Percentiles rank a stretch among this genome's conserved stretches.
Evolutionary conservation across 1,140 invertebrate genomes (phyloP).

Genomic region (Drosophila navojoa): DNA sequence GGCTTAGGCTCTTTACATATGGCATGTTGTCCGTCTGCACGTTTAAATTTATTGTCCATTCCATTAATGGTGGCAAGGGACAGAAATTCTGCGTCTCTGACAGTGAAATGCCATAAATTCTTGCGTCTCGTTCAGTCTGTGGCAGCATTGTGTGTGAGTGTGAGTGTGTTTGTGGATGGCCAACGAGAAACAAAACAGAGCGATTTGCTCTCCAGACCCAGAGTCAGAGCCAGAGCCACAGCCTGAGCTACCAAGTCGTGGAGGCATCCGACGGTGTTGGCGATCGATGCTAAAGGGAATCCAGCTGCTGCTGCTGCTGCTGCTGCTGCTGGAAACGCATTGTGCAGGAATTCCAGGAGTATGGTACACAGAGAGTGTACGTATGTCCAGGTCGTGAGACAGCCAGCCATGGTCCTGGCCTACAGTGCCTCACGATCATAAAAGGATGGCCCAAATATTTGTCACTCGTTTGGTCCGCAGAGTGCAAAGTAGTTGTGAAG

Average conservation of each 20-base stretch:
- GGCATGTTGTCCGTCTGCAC: conserved; percentile 78
- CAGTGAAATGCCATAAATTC: conserved; percentile 82
- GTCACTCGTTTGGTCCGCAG: conserved; percentile 27
- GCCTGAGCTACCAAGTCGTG: conserved; percentile 20
- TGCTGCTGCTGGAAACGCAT: conserved; percentile 39
- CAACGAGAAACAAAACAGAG: conserved; percentile 65
- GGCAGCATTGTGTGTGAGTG: conserved; percentile 32
- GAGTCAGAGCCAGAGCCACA: not conserved
- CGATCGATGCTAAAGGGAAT: conserved; percentile 7
- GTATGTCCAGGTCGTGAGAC: conserved; percentile 61
- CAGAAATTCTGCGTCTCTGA: conserved; percentile 79
- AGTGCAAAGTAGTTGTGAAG: conserved; percentile 22
- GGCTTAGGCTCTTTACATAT: conserved; percentile 65
- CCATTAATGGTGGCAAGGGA: conserved; percentile 81
- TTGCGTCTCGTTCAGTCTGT: conserved; percentile 74
- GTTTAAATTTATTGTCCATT: conserved; percentile 82
- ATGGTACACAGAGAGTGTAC: conserved; percentile 37
- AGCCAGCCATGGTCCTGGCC: conserved; percentile 46
- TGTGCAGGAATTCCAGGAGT: conserved; percentile 70
- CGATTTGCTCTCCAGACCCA: conserved; percentile 55
- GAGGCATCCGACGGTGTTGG: conserved; percentile 31
- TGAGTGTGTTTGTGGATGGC: conserved; percentile 34
- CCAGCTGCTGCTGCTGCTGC: conserved; percentile 23
- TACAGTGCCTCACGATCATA: conserved; percentile 67
- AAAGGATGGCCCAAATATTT: conserved; percentile 71